Percentiles rank a stretch among this genome's conserved stretches.
These are phyloP conservation scores for Diorhabda sublineata DNA, from an alignment of 1,140 invertebrate species.

Conservation along the genomic window DNA sequence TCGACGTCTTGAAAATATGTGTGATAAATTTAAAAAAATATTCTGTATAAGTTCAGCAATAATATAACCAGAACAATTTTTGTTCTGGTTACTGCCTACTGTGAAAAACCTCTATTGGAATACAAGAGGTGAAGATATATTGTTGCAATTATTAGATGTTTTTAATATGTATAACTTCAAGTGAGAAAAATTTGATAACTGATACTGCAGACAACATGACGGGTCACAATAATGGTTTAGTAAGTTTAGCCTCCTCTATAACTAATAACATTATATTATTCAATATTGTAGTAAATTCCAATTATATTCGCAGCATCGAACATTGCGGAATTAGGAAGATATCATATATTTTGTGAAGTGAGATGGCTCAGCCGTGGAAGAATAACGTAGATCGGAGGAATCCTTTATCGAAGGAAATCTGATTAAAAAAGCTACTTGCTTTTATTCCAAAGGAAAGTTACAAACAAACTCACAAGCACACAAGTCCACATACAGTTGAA, in stretches of 20 bases:
- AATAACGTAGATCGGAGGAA: not conserved
- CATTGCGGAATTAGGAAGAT: slow-evolving; percentile 12
- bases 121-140: slow-evolving; percentile 25
- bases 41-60: slow-evolving; percentile 21
- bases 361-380: slow-evolving; percentile 8
- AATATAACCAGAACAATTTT: slow-evolving; percentile 11
- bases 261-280: no score
- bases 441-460: no score
- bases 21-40: slow-evolving; percentile 21
- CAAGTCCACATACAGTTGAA: no score
- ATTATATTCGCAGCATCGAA: slow-evolving; percentile 21
- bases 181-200: slow-evolving; percentile 21
- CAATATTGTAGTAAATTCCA: no score
- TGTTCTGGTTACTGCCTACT: slow-evolving; percentile 20
- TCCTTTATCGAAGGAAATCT: no score
- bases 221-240: no score
- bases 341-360: slow-evolving; percentile 6
- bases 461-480: no score
- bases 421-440: no score
- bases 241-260: no score
- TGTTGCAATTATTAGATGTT: slow-evolving; percentile 22
- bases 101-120: slow-evolving; percentile 19
- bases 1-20: slow-evolving; percentile 22
- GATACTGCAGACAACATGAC: slow-evolving; percentile 12
- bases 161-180: slow-evolving; percentile 19